Evolutionary conservation across 2,888 invertebrate species (phyloP), one percentile per base, ranked within the genome.

Genomic region (Dexiosoma caninum): DNA sequence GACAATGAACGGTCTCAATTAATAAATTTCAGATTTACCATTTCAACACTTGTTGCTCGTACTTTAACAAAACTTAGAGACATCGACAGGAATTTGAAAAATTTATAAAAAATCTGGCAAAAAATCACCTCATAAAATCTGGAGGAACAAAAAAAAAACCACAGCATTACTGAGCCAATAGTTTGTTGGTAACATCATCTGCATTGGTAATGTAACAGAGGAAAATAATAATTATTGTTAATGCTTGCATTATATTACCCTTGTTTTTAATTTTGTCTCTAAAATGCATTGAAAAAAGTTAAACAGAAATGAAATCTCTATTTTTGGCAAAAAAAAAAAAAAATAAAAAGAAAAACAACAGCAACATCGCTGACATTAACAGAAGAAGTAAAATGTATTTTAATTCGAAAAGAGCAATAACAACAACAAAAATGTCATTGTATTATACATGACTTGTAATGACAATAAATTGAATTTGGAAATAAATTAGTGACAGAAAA

Each of bases 211-310:
- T 9, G n/a, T 32, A 16, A 6, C 6, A 6, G 27, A 27, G 27
- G 27, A 3, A 27, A 3, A 27, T 16, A 30, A 35, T 35, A 69
- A 53, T 16, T 27, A 51, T 49, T 64, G 37, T 49, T 79, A 74
- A 74, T 55, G 78, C 35, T 70, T 79, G 69, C 74, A 75, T 79
- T 79, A 75, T 70, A 74, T 74, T 79, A 79, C 69, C 40, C 78
- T 44, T 55, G 53, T 72, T 72, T 78, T 51, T 71, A 27, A 44
- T 59, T 71, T 70, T 51, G 66, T 66, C 37, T 30, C 59, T 23
- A 16, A 67, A 60, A 37, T 66, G 59, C 32, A 59, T 23, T 46
- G 27, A 64, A 46, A 35, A 14, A 27, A 57, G n/a, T n/a, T n/a
- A n/a, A n/a, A n/a, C n/a, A n/a, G n/a, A 46, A 21, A 9, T 16